These are phyloP conservation scores for Otis tarda DNA, from an alignment of 2,113 vertebrate species.

Conservation along the genomic window DNA sequence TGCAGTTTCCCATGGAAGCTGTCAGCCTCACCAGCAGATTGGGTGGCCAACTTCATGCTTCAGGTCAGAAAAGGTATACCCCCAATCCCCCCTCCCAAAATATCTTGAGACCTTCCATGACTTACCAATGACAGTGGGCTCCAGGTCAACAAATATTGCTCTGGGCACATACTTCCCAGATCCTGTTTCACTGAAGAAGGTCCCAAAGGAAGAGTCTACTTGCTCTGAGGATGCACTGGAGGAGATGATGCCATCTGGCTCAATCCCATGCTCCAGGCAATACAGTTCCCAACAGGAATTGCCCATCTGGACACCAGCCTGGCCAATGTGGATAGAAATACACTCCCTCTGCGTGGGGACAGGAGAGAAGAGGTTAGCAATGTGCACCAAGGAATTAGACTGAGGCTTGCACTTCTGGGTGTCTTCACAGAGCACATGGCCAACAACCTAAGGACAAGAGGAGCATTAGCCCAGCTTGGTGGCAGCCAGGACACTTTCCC, in stretches of 20 bases:
- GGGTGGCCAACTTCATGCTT: not conserved
- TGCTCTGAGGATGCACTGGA: not conserved
- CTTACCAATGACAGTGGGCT: conserved; percentile 71
- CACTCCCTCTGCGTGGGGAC: conserved; percentile 75
- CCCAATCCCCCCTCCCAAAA: too few relatives aligned
- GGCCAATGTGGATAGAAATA: conserved; percentile 85
- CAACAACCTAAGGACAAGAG: not conserved
- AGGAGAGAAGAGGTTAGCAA: not conserved
- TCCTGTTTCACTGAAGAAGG: conserved; percentile 73
- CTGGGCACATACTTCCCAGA: conserved; percentile 72
- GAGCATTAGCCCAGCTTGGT: not conserved
- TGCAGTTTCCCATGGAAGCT: not conserved
- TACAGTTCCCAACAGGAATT: conserved; percentile 88
- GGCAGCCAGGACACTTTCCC: not conserved
- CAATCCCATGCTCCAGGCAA: conserved; percentile 85
- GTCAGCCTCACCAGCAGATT: not conserved
- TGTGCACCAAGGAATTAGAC: not conserved
- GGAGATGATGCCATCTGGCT: conserved; percentile 74
- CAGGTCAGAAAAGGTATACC: not conserved
- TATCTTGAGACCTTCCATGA: not conserved
- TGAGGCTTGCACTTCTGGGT: not conserved
- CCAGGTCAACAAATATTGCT: conserved; percentile 75
- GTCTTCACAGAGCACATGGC: not conserved
- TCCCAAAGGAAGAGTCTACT: conserved; percentile 58
- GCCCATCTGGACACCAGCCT: conserved; percentile 85